Evolutionary conservation across 2,888 invertebrate genomes (phyloP), one percentile per base, ranked within the genome.

Genomic region (Mermis nigrescens): DNA sequence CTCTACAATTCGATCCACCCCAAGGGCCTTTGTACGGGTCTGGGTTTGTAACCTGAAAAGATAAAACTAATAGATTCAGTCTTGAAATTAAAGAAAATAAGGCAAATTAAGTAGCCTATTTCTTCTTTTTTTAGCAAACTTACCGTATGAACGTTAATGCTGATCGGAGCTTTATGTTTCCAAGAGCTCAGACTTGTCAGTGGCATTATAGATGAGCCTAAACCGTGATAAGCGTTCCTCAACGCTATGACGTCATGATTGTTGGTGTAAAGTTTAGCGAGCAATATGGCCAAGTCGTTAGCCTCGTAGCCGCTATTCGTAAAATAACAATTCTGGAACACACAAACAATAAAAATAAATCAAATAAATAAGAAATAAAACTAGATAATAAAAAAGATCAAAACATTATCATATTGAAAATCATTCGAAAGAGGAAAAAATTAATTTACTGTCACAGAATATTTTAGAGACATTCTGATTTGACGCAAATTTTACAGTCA

Each of bases 271-370:
- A 86, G 74, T 66, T 91, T 81, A 0, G 92, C 85, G 74, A 98
- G 79, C 31, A 90, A 72, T 64, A 87, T 79, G 0, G 95, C 95
- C 60, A 98, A 76, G 72, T 98, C 95, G 70, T 94, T 95, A 0
- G 95, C 94, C 76, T 98, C 95, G 2, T 90, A 87, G 0, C 95
- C 95, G 68, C 92, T 94, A 75, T 95, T 95, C 1, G 89, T 86
- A 67, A 94, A 82, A 71, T 90, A 92, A 1, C 86, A 85, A 29
- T 86, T 84, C 86, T 86, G 70, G 38, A 38, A 38, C 7, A 38
- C 38, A 12, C 19, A 38, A 38, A 19, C 38, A 38, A 38, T 38
- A 38, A 19, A 7, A 38, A 38, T 38, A 38, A 19, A 12, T 38
- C 12, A 19, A 19, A 7, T 38, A 38, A 38, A 38, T 19, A 38